Conservation (phyloP, 2,113 vertebrate genomes). For the Epinephelus fuscoguttatus region DNA sequence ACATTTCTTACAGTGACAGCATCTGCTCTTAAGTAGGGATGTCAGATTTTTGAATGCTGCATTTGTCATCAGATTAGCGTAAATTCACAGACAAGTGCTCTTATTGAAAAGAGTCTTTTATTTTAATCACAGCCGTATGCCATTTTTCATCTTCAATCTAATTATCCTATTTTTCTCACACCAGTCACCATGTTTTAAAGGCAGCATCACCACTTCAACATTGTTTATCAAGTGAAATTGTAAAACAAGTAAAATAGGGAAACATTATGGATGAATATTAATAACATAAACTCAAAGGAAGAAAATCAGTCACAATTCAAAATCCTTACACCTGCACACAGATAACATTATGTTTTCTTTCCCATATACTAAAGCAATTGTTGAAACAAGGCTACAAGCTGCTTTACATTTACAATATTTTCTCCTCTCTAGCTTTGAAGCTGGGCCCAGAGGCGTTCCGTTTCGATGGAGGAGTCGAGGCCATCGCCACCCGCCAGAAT, state of each 20-base stretch:
- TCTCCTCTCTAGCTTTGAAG: slow-evolving; percentile 87
- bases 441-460: slow-evolving; percentile 97
- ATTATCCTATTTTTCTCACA: background rate
- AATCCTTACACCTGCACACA: background rate
- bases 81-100: background rate
- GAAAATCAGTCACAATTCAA: background rate
- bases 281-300: background rate
- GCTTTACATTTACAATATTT: too few relatives aligned
- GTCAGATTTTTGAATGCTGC: background rate
- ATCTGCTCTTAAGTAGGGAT: background rate
- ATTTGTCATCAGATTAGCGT: background rate
- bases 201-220: background rate
- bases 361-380: too few relatives aligned
- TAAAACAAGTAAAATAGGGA: background rate
- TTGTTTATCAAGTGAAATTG: too few relatives aligned
- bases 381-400: too few relatives aligned
- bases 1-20: background rate
- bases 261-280: background rate
- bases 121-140: too few relatives aligned
- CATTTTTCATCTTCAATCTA: background rate
- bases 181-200: slow-evolving; percentile 2
- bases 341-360: too few relatives aligned
- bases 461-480: slow-evolving; percentile 97
- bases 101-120: slow-evolving; percentile 1
- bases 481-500: slow-evolving; percentile 97